phyloP scores from a whole-genome alignment of 1,140 invertebrate genomes.

The Bilobella aurantiaca region DNA sequence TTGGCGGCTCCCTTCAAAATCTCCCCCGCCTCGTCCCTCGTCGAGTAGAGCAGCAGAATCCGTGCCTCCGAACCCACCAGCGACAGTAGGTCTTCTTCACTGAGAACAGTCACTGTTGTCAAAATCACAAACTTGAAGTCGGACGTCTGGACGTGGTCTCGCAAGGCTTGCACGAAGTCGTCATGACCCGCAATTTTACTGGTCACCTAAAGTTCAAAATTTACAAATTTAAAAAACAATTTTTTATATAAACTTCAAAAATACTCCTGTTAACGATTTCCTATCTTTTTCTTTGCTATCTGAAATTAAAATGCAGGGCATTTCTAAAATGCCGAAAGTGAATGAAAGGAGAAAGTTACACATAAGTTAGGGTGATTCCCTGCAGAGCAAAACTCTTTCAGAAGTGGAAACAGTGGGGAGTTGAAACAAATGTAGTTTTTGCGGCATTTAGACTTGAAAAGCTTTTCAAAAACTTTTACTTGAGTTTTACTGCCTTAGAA shows the following conservation, averaged over 20 bases:
- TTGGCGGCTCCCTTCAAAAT: slow-evolving; percentile 71
- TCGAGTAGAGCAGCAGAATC: slow-evolving; percentile 86
- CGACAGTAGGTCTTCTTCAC: slow-evolving; percentile 52
- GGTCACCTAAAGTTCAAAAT: slow-evolving; percentile 41
- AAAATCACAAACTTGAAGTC: slow-evolving; percentile 82
- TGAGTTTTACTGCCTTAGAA: no score
- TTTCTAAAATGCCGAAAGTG: no score
- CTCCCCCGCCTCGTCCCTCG: slow-evolving; percentile 68
- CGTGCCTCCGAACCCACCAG: slow-evolving; percentile 81
- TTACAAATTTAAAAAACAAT: not conserved
- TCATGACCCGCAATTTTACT: slow-evolving; percentile 85
- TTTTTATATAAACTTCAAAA: no score
- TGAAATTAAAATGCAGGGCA: no score
- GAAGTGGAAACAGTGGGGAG: no score
- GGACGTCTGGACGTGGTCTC: slow-evolving; percentile 73
- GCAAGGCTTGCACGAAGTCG: slow-evolving; percentile 84
- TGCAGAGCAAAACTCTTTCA: no score
- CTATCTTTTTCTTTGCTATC: not conserved
- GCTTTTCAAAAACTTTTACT: no score
- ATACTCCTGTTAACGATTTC: not conserved
- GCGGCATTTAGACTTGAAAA: no score
- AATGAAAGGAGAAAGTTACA: no score
- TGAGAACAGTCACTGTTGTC: slow-evolving; percentile 29
- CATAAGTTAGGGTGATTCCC: no score
- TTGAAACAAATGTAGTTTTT: no score